Percentiles rank a stretch among this genome's conserved stretches.
Conservation (phyloP, 1,140 invertebrate genomes). For the Diachasma alloeum region DNA sequence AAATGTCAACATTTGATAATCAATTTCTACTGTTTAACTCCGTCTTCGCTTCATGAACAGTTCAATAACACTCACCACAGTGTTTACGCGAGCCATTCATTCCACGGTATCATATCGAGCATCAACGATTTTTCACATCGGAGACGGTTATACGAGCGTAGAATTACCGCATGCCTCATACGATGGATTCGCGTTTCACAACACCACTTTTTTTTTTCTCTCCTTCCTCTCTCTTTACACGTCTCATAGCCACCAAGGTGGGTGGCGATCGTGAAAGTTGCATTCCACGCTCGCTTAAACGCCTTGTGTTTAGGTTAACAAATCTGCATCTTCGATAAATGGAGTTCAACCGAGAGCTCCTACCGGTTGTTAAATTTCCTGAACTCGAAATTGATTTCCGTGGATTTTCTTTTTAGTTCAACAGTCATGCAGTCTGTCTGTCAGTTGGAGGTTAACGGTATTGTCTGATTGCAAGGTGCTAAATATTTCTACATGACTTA, state of each 20-base stretch:
- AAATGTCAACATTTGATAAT: neutral
- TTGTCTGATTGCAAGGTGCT: neutral
- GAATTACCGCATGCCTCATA: conserved; percentile 23
- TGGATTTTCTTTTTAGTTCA: neutral
- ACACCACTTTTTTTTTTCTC: conserved; percentile 4
- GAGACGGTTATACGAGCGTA: conserved; percentile 24
- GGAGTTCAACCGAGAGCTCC: neutral
- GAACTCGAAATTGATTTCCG: neutral
- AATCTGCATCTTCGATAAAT: conserved; percentile 2
- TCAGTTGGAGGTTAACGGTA: neutral
- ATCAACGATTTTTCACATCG: conserved; percentile 29
- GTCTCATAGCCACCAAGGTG: conserved; percentile 1
- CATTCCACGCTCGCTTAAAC: conserved; percentile 22
- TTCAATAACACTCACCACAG: conserved; percentile 1
- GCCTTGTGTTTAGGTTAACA: neutral
- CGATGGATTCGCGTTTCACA: conserved; percentile 26
- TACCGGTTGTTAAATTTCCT: neutral
- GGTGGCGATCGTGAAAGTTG: conserved; percentile 30
- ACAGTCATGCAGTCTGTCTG: neutral
- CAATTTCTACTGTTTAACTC: neutral
- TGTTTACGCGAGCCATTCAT: conserved; percentile 31
- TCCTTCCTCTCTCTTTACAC: neutral
- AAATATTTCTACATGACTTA: neutral
- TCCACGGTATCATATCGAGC: conserved; percentile 14
- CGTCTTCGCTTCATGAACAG: neutral